phyloP scores from a whole-genome alignment of 2,113 vertebrate genomes.

The Chaetura pelagica region DNA sequence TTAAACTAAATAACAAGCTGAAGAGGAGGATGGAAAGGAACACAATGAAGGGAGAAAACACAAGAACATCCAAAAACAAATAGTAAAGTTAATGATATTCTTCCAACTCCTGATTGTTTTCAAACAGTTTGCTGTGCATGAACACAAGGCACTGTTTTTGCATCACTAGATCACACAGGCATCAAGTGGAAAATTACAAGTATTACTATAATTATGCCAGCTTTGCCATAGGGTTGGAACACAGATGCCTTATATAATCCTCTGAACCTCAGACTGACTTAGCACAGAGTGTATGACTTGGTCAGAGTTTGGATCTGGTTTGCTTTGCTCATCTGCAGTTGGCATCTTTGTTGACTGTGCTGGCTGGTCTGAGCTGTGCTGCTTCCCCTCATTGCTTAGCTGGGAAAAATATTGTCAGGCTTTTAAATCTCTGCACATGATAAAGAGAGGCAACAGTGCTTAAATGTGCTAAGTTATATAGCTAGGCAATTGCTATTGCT shows the following conservation, averaged over 20 bases:
- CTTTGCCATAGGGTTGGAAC: conserved; percentile 27
- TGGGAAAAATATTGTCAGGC: background rate
- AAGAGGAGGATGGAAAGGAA: conserved; percentile 56
- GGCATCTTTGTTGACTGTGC: background rate
- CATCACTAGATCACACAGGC: background rate
- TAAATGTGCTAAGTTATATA: background rate
- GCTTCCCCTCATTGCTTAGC: background rate
- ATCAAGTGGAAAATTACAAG: conserved; percentile 38
- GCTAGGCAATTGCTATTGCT: background rate
- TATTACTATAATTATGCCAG: conserved; percentile 1
- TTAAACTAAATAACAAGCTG: conserved; percentile 19
- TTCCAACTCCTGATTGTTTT: background rate
- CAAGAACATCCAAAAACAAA: background rate
- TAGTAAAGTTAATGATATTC: background rate
- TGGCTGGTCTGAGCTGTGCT: background rate
- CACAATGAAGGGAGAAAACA: conserved; percentile 11
- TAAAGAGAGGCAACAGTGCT: background rate
- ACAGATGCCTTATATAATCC: conserved; percentile 44
- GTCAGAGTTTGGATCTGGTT: background rate
- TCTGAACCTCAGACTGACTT: conserved; percentile 7
- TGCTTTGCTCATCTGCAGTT: background rate
- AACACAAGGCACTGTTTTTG: background rate
- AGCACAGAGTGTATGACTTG: background rate
- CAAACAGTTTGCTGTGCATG: background rate
- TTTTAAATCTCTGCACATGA: background rate